These are phyloP conservation scores for Procambarus clarkii DNA, from an alignment of 1,140 invertebrate genomes.

Conservation along the genomic window DNA sequence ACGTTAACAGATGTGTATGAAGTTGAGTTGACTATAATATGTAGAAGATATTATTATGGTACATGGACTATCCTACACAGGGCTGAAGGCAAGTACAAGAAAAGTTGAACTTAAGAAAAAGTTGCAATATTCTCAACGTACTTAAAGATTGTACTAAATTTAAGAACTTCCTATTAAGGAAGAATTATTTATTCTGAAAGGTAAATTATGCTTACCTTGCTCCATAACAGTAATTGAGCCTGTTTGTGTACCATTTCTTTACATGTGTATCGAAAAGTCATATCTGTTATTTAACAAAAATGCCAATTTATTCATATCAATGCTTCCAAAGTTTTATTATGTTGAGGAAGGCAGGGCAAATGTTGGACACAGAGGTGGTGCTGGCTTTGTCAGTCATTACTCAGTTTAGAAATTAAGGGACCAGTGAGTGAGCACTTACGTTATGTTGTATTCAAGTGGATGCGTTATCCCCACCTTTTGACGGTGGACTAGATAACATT, in stretches of 20 bases:
- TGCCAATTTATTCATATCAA: constrained; percentile 38
- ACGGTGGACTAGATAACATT: constrained; percentile 14
- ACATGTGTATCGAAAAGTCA: constrained; percentile 31
- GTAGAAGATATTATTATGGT: background rate
- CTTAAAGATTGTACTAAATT: background rate
- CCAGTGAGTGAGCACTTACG: constrained; percentile 28
- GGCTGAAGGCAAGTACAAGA: background rate
- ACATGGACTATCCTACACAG: background rate
- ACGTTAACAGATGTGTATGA: background rate
- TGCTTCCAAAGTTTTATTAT: constrained; percentile 46
- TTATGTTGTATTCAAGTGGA: constrained; percentile 14
- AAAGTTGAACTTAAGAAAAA: background rate
- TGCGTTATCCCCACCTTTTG: background rate
- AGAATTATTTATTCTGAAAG: background rate
- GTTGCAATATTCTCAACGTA: background rate
- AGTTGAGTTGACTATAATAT: background rate
- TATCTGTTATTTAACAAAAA: constrained; percentile 19
- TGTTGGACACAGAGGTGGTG: constrained; percentile 18
- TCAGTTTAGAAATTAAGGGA: constrained; percentile 23
- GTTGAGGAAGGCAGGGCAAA: constrained; percentile 16
- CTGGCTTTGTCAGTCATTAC: constrained; percentile 22
- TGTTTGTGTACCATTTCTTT: constrained; percentile 21
- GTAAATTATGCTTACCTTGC: background rate
- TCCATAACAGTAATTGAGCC: background rate
- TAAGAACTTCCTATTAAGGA: background rate